phyloP scores from a whole-genome alignment of 2,797 vertebrate genomes.

The Somateria mollissima region DNA sequence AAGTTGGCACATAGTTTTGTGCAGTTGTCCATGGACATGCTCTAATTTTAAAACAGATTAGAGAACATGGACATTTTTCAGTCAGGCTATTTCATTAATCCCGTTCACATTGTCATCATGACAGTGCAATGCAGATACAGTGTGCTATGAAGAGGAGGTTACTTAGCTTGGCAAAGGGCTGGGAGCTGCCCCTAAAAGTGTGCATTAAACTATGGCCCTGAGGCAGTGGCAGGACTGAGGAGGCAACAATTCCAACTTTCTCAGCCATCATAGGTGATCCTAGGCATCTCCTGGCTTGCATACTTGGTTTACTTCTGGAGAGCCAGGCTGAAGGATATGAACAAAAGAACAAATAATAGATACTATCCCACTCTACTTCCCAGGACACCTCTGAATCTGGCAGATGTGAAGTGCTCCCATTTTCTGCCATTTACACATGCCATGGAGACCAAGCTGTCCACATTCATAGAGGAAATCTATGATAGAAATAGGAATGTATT shows the following conservation, averaged over 20 bases:
- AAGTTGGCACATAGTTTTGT: background rate
- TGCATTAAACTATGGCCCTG: background rate
- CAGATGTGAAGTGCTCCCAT: background rate
- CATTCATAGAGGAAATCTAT: background rate
- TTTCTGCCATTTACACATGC: background rate
- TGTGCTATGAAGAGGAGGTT: background rate
- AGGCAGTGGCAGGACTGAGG: background rate
- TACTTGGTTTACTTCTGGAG: background rate
- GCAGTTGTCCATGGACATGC: background rate
- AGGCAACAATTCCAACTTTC: background rate
- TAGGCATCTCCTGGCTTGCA: background rate
- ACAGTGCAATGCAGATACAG: background rate
- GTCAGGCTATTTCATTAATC: background rate
- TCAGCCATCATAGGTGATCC: accelerated
- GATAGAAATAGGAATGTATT: background rate
- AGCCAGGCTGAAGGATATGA: background rate
- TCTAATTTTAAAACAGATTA: background rate
- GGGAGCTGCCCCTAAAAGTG: background rate
- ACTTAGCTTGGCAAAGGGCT: background rate
- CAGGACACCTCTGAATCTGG: background rate
- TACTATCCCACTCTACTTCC: background rate
- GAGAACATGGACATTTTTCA: background rate
- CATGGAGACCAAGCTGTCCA: background rate
- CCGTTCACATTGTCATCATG: accelerated
- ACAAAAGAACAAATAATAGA: background rate